phyloP scores from a whole-genome alignment of 2,888 invertebrate genomes.

The Ferdinandea cuprea region DNA sequence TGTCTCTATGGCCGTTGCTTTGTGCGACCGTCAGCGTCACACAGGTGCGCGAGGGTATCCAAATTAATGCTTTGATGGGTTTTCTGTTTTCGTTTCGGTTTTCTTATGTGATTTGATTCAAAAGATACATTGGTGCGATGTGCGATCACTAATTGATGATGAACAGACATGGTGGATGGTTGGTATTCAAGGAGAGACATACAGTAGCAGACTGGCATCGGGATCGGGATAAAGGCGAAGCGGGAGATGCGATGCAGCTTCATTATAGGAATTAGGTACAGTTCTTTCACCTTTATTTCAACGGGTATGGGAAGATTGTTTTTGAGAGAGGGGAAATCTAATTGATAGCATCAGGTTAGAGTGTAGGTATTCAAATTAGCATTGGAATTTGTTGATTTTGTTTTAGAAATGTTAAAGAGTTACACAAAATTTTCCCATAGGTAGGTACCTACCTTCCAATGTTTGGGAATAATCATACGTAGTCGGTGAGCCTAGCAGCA shows the following conservation, averaged over 20 bases:
- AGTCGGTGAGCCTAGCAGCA: no score
- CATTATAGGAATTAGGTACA: slow-evolving; percentile 31
- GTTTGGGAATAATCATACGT: no score
- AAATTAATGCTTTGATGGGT: slow-evolving; percentile 22
- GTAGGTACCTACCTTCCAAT: no score
- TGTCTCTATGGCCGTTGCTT: slow-evolving; percentile 1
- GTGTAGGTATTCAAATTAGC: no score
- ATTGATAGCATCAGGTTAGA: no score
- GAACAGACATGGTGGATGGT: slow-evolving; percentile 10
- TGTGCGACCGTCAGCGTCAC: background rate
- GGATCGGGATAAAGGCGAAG: background rate
- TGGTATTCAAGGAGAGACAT: background rate
- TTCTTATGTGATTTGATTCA: background rate
- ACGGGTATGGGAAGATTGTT: background rate
- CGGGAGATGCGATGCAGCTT: slow-evolving; percentile 15
- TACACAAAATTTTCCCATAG: no score
- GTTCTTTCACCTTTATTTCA: slow-evolving; percentile 23
- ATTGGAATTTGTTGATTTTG: no score
- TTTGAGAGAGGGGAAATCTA: no score
- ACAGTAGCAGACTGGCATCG: slow-evolving; percentile 25
- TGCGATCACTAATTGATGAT: slow-evolving; percentile 47
- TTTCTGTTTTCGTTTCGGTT: slow-evolving; percentile 8
- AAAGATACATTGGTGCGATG: slow-evolving; percentile 32
- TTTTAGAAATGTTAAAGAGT: no score
- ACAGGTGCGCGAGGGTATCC: slow-evolving; percentile 19